Conservation (phyloP, 2,113 vertebrate genomes). For the Cyanistes caeruleus region DNA sequence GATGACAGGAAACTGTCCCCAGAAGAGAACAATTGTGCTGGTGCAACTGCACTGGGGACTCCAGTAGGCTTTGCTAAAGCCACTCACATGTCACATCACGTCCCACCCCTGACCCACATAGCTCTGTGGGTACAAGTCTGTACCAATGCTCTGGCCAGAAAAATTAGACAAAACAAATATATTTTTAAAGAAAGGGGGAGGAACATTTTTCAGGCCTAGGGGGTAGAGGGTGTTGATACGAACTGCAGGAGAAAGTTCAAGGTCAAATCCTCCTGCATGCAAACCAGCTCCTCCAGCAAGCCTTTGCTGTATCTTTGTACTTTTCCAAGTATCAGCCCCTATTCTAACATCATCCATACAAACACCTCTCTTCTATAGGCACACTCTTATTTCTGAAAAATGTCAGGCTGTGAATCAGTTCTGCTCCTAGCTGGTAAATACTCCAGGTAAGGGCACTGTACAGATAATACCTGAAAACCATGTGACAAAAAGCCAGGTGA, state of each 20-base stretch:
- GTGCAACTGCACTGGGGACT: background rate
- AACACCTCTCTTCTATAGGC: background rate
- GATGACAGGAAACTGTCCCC: background rate
- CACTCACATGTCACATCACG: background rate
- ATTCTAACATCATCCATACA: background rate
- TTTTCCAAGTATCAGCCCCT: background rate
- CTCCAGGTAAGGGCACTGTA: background rate
- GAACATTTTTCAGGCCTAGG: constrained; percentile 30
- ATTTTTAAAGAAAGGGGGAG: constrained; percentile 43
- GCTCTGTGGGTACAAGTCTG: constrained; percentile 11
- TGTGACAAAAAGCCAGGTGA: background rate
- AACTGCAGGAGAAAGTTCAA: constrained; percentile 43
- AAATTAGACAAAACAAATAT: constrained; percentile 54
- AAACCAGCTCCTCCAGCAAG: background rate
- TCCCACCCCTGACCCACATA: constrained; percentile 18
- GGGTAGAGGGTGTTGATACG: constrained; percentile 21
- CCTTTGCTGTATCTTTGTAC: background rate
- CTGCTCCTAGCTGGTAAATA: background rate
- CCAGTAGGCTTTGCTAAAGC: background rate
- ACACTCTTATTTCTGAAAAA: background rate
- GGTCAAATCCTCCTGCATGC: background rate
- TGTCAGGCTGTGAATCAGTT: background rate
- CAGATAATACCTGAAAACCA: background rate
- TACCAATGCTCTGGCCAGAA: constrained; percentile 5
- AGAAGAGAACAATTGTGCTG: background rate